Base-by-base conservation (phyloP, 2,888 invertebrate genomes). In the Geophilus truncorum region DNA sequence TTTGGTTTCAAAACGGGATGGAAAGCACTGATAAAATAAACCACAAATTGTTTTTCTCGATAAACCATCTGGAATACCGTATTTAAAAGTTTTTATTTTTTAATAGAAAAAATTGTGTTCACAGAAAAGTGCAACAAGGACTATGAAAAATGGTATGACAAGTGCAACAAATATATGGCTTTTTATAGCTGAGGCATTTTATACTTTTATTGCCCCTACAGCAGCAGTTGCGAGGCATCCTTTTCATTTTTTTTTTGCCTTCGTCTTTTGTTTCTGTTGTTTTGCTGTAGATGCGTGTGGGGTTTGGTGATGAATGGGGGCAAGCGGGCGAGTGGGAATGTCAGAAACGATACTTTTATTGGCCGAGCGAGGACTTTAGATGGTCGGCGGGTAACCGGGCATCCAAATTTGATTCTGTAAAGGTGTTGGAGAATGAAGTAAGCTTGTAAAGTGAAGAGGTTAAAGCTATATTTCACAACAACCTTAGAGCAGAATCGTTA, bases 271-370 rank as follows among this genome's bases (percentile, higher is more conserved):
- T 45, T 45, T 45, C 15, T 45, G 9, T 45, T 70, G 70, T 70
- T 70, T 70, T 70, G 70, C 25, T 70, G 12, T 7, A n/a, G 57
- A 70, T 70, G 70, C 70, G 70, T 70, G 70, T 28, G 70, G 70
- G 70, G 70, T 70, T 70, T 70, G 70, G 70, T 70, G 70, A 70
- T 28, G 70, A 70, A 70, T 70, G 70, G 70, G 70, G 70, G 25
- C 70, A 25, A 70, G 28, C 70, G 70, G 70, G n/a, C 70, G 70
- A 70, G 70, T 70, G 70, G 25, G 70, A 28, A 28, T 28, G 70
- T 70, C 70, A 70, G 70, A 70, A 70, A 70, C 70, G 70, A 70
- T 70, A 70, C 70, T 70, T 70, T 70, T 70, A 70, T 70, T 28
- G 70, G 70, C 70, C 70, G 23, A 70, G 28, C n/a, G 70, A 70